Evolutionary conservation across 2,888 invertebrate genomes (phyloP), one percentile per base, ranked within the genome.

Genomic region (Quadroppia sp.): DNA sequence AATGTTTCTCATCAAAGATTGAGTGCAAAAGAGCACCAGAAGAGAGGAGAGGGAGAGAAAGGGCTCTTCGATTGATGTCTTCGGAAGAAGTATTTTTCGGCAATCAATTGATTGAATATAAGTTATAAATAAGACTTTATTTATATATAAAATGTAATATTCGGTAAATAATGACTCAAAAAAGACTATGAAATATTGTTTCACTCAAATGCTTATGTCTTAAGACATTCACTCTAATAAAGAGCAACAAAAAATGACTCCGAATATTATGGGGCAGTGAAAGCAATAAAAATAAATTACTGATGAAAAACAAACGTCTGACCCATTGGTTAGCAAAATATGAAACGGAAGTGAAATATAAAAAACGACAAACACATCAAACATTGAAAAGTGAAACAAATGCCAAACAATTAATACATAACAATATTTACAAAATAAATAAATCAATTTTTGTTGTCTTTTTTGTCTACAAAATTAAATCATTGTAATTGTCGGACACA

Each of bases 341-440:
- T 17, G 25, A 30, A 59, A 59, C 25, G 59, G 59, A 59, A 28
- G 59, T 32, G 4, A 50, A 50, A 50, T 20, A 15, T 11, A 50
- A 11, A 4, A 59, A 59, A 32, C 4, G 17, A 59, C 15, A 4
- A 15, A 59, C 30, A 28, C 25, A 59, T 23, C 13, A 32, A 32
- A n/a, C 28, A 59, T 28, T 28, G 30, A 28, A 28, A 59, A 59
- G 30, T 9, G 32, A 59, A 15, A 15, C 1, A n/a, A 50, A 50
- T 20, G n/a, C n/a, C 20, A 7, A 50, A 50, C 50, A 50, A 50
- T 20, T 50, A 50, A 50, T 50, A 50, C 20, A 20, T 20, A 50
- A 17, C 20, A n/a, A n/a, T 20, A n/a, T 50, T 50, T 50, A n/a
- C n/a, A n/a, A n/a, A n/a, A 50, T 50, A 50, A 50, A 50, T 50